These are phyloP conservation scores for Taphrorychus bicolor DNA, from an alignment of 2,888 invertebrate genomes.

Conservation along the genomic window DNA sequence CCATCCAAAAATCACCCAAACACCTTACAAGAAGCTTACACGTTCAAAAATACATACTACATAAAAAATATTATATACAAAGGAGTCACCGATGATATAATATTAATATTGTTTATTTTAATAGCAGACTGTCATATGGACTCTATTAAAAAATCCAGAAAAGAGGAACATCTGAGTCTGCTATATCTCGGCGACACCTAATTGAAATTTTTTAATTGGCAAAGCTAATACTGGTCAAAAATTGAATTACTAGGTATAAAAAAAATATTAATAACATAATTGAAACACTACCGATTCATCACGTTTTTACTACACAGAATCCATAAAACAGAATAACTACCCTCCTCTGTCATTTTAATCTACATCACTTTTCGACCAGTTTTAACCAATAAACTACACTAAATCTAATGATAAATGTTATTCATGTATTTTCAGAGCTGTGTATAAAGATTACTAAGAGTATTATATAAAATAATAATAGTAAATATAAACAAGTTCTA, in stretches of 20 bases:
- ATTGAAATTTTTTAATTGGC: too few relatives aligned
- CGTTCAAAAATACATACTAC: slow-evolving; percentile 61
- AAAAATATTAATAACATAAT: too few relatives aligned
- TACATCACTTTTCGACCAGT: slow-evolving; percentile 1
- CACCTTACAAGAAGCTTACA: slow-evolving; percentile 55
- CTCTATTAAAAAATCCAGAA: not conserved
- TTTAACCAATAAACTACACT: slow-evolving; percentile 43
- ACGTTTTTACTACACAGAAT: not conserved
- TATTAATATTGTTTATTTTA: too few relatives aligned
- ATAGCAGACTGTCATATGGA: too few relatives aligned
- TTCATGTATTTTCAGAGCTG: slow-evolving; percentile 59
- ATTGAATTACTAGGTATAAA: too few relatives aligned
- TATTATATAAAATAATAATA: slow-evolving; percentile 48
- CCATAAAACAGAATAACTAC: not conserved
- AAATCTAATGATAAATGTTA: slow-evolving; percentile 56
- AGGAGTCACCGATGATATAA: not conserved
- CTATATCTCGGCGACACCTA: too few relatives aligned
- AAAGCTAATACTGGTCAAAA: slow-evolving; percentile 2
- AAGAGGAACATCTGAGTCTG: too few relatives aligned
- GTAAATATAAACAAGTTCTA: slow-evolving; percentile 52
- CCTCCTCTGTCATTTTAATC: slow-evolving; percentile 16
- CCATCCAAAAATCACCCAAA: slow-evolving; percentile 44
- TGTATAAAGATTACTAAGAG: slow-evolving; percentile 56
- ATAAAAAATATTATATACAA: slow-evolving; percentile 29
- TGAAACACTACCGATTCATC: too few relatives aligned